Evolutionary conservation across 2,888 invertebrate species (phyloP).

Genomic region (Loripinus fragilis): DNA sequence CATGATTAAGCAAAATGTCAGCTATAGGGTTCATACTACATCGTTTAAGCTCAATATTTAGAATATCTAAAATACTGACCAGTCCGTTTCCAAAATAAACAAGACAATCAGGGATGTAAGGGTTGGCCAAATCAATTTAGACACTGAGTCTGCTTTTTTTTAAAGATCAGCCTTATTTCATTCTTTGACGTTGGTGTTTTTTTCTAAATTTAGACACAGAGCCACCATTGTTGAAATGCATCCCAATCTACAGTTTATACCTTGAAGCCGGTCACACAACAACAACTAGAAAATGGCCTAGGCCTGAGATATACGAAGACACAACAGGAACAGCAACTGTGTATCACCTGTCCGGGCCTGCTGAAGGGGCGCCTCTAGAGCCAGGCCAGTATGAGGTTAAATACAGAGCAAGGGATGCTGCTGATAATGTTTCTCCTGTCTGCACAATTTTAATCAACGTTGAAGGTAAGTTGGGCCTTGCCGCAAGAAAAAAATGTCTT

Average conservation of each 20-base stretch:
- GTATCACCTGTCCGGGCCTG: conserved; percentile 34
- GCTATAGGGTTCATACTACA: no score
- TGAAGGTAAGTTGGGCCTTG: conserved; percentile 46
- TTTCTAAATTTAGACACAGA: conserved; percentile 38
- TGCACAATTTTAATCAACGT: conserved; percentile 49
- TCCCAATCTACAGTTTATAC: conserved; percentile 33
- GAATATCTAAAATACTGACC: no score
- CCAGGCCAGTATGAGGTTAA: conserved; percentile 35
- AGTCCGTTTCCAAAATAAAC: no score
- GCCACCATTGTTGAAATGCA: conserved; percentile 44
- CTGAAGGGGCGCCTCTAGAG: conserved; percentile 28
- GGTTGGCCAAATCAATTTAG: no score
- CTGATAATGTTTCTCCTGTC: conserved; percentile 38
- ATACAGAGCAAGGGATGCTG: conserved; percentile 36
- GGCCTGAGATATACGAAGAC: conserved; percentile 45
- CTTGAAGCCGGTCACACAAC: conserved; percentile 34
- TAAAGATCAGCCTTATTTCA: no score
- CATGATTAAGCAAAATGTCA: no score
- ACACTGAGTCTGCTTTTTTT: no score
- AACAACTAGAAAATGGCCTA: conserved; percentile 34
- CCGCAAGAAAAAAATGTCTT: no score
- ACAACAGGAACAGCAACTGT: conserved; percentile 29
- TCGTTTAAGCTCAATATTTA: no score
- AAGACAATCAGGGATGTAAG: not conserved
- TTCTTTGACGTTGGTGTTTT: no score